Conservation (phyloP, 2,113 vertebrate genomes). For the Neofelis nebulosa region DNA sequence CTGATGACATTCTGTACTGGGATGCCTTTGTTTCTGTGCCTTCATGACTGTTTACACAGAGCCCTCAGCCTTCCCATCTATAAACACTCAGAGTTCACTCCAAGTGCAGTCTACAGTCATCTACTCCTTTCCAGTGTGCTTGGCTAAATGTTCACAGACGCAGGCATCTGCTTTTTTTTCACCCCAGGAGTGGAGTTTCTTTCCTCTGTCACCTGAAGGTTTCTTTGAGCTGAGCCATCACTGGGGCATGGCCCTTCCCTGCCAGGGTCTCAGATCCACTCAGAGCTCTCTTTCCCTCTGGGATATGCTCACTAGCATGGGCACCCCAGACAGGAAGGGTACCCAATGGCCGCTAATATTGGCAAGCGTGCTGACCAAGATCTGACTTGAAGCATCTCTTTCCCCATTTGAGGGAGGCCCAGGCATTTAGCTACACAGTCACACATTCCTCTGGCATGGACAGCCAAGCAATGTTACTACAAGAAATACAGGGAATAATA, state of each 20-base stretch:
- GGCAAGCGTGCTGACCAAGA: background rate
- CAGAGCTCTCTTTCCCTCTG: background rate
- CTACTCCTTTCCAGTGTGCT: too few species aligned
- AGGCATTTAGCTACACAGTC: background rate
- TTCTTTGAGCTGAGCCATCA: background rate
- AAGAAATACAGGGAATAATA: background rate
- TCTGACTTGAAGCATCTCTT: background rate
- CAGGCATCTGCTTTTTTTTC: background rate
- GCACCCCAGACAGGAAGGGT: fast-evolving
- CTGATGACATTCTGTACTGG: background rate
- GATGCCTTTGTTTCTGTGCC: background rate
- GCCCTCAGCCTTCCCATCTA: background rate
- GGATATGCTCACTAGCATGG: background rate
- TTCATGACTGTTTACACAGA: background rate
- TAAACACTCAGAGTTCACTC: slow-evolving; percentile 5
- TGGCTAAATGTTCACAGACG: background rate
- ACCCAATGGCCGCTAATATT: background rate
- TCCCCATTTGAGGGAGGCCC: background rate
- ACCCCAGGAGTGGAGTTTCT: background rate
- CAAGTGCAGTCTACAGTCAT: background rate
- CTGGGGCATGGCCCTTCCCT: background rate
- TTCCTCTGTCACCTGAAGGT: fast-evolving
- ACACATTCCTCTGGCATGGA: background rate
- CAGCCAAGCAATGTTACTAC: background rate
- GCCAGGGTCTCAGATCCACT: background rate